Evolutionary conservation across 2,888 invertebrate species (phyloP).

Genomic region (Nowickia ferox): DNA sequence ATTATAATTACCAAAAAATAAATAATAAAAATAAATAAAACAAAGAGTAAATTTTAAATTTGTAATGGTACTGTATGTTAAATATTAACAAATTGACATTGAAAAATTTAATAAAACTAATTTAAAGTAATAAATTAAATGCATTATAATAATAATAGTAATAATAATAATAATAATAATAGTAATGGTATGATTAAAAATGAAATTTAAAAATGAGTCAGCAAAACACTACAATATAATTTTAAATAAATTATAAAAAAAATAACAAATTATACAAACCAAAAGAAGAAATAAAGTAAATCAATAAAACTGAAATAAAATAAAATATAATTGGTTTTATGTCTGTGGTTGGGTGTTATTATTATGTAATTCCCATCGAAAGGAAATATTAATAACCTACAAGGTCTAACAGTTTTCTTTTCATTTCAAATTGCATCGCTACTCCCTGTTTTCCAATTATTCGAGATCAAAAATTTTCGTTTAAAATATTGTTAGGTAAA

Average conservation of each 20-base stretch:
- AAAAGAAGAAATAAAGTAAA: constrained; percentile 48
- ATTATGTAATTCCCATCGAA: too few species aligned
- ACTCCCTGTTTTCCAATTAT: too few species aligned
- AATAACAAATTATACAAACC: constrained; percentile 66
- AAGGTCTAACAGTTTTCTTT: too few species aligned
- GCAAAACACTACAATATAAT: constrained; percentile 67
- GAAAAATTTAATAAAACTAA: constrained; percentile 57
- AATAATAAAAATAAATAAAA: constrained; percentile 30
- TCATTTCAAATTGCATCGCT: too few species aligned
- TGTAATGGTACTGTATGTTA: constrained; percentile 70
- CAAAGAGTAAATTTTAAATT: constrained; percentile 46
- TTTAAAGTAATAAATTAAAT: constrained; percentile 54
- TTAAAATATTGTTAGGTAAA: too few species aligned
- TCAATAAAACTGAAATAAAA: constrained; percentile 66
- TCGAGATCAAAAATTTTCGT: too few species aligned
- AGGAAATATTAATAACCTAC: too few species aligned
- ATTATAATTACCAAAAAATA: constrained; percentile 74
- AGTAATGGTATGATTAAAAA: constrained; percentile 52
- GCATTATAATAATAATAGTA: constrained; percentile 43
- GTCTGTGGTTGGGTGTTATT: background rate
- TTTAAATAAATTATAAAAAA: constrained; percentile 57
- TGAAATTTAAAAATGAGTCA: constrained; percentile 47
- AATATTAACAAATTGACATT: constrained; percentile 70
- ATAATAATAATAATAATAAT: constrained; percentile 11
- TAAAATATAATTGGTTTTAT: background rate